Evolutionary conservation across 2,113 vertebrate genomes (phyloP).

Genomic region (Mormyrus iriodes): DNA sequence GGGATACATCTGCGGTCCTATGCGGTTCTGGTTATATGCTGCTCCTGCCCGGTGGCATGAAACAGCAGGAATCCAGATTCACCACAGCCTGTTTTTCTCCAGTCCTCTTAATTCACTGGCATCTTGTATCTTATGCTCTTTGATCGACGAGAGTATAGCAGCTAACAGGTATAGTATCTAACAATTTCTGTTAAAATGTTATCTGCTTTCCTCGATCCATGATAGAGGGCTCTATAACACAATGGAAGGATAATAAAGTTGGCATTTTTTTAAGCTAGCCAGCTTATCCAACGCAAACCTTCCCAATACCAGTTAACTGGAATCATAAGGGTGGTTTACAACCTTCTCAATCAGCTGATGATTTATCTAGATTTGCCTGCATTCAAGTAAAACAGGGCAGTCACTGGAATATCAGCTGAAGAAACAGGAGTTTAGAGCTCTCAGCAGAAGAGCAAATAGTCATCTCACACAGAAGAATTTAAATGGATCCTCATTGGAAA

Average conservation of each 20-base stretch:
- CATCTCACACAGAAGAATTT: background rate
- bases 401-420: background rate
- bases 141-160: background rate
- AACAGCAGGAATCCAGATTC: background rate
- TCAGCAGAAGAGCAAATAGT: background rate
- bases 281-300: background rate
- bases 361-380: background rate
- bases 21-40: background rate
- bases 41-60: background rate
- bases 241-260: background rate
- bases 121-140: background rate
- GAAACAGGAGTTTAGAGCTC: background rate
- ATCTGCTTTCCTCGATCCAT: background rate
- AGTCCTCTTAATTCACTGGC: background rate
- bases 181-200: background rate
- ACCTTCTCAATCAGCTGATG: background rate
- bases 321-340: background rate
- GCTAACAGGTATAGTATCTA: background rate
- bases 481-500: background rate
- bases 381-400: background rate
- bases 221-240: background rate
- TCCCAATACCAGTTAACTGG: background rate
- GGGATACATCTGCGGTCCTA: background rate
- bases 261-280: background rate
- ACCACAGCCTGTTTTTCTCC: background rate